A percentile compares a stretch with the other conserved stretches of the same genome.
Evolutionary conservation across 1,140 invertebrate genomes (phyloP).

Genomic region (Papilio xuthus): DNA sequence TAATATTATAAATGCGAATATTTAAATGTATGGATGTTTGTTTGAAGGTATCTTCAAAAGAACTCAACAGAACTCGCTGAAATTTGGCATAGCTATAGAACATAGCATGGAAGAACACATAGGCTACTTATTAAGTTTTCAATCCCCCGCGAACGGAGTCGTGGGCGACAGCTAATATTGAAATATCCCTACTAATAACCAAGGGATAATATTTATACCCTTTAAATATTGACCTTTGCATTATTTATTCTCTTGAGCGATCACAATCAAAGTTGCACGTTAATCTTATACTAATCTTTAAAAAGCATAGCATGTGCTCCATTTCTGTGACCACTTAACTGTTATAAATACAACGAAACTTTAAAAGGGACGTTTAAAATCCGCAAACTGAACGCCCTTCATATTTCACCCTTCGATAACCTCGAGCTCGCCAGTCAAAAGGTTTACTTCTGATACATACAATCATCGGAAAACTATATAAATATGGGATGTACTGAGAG

Average conservation of each 20-base stretch:
- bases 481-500: constrained; percentile 44
- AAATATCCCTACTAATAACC: no score
- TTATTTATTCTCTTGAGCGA: constrained; percentile 45
- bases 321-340: constrained; percentile 59
- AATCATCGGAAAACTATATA: constrained; percentile 58
- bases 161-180: no score
- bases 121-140: no score
- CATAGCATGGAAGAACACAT: no score
- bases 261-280: constrained; percentile 42
- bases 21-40: no score
- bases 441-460: constrained; percentile 68
- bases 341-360: constrained; percentile 46
- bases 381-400: constrained; percentile 56
- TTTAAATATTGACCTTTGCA: neutral
- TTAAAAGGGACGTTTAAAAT: constrained; percentile 62
- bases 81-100: no score
- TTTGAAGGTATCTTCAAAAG: no score
- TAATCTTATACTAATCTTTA: constrained; percentile 51
- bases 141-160: no score
- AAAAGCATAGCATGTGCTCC: constrained; percentile 59
- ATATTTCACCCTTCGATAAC: constrained; percentile 71
- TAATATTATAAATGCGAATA: no score
- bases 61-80: no score
- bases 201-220: neutral
- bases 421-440: constrained; percentile 58